A percentile compares a stretch with the other conserved stretches of the same genome.
Evolutionary conservation across 2,888 invertebrate species (phyloP).

Genomic region (Tridacna gigas): DNA sequence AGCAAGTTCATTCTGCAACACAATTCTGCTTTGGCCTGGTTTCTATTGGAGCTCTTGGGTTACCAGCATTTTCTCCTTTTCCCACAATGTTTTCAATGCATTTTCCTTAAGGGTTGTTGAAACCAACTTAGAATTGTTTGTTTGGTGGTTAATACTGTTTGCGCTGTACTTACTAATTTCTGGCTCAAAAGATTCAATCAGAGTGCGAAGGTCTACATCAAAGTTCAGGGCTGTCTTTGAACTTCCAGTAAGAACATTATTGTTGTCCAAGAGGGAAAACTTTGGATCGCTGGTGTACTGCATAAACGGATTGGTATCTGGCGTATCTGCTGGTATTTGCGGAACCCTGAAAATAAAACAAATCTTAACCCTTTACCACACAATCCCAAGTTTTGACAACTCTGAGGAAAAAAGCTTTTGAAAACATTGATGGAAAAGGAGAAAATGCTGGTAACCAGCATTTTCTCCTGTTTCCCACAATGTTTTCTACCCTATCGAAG

Average conservation of each 20-base stretch:
- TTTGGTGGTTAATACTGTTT: background rate
- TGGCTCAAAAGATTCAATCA: background rate
- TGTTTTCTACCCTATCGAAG: no score
- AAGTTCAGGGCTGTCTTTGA: constrained; percentile 89
- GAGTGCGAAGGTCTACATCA: constrained; percentile 1
- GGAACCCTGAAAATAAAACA: constrained; percentile 85
- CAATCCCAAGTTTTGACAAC: background rate
- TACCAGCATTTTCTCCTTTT: no score
- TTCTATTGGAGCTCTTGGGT: no score
- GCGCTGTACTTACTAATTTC: background rate
- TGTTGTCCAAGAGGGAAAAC: constrained; percentile 92
- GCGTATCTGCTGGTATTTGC: constrained; percentile 89
- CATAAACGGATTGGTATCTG: constrained; percentile 91
- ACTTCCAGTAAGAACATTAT: constrained; percentile 91
- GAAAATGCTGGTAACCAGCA: no score
- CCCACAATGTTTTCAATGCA: no score
- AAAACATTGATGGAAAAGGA: background rate
- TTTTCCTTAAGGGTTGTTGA: no score
- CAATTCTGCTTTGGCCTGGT: no score
- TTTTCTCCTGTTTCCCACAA: no score
- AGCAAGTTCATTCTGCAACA: no score
- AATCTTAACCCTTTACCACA: background rate
- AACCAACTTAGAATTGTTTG: background rate
- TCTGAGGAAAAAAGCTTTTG: background rate
- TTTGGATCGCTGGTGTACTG: constrained; percentile 90